Conservation (phyloP, 1,140 invertebrate genomes). For the Drosophila parvula region DNA sequence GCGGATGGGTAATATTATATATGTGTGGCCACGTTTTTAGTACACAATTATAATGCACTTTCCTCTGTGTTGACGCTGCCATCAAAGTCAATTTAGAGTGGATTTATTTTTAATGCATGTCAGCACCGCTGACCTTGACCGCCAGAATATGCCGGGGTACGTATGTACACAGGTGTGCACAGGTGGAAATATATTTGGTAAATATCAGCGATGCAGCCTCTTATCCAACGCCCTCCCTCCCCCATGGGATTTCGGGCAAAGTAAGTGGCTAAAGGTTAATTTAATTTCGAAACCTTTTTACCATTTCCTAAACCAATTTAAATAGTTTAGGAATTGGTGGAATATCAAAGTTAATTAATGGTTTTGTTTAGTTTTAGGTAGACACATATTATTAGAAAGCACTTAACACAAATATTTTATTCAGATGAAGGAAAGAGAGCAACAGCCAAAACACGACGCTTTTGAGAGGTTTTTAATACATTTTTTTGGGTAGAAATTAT, state of each 20-base stretch:
- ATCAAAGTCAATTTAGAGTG: slow-evolving; percentile 58
- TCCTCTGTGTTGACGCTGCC: slow-evolving; percentile 24
- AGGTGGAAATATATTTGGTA: slow-evolving; percentile 36
- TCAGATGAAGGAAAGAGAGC: too few species aligned
- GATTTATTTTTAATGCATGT: slow-evolving; percentile 55
- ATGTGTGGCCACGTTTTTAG: slow-evolving; percentile 2
- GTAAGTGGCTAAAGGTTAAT: slow-evolving; percentile 20
- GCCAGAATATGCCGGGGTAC: background rate
- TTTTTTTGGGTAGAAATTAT: too few species aligned
- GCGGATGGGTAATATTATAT: background rate
- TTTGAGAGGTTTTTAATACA: slow-evolving; percentile 8
- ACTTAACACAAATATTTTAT: too few species aligned
- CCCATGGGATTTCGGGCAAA: background rate
- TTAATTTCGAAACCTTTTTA: background rate
- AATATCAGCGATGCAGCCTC: slow-evolving; percentile 20
- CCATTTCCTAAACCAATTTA: background rate
- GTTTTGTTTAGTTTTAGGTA: too few species aligned
- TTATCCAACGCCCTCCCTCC: too few species aligned
- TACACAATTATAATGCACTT: slow-evolving; percentile 28
- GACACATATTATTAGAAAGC: too few species aligned
- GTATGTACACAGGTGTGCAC: background rate
- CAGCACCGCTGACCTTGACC: slow-evolving; percentile 40
- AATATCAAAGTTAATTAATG: too few species aligned
- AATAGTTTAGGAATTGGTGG: background rate
- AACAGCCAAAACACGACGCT: slow-evolving; percentile 8